phyloP scores from a whole-genome alignment of 2,113 vertebrate species.

The Gadus macrocephalus region DNA sequence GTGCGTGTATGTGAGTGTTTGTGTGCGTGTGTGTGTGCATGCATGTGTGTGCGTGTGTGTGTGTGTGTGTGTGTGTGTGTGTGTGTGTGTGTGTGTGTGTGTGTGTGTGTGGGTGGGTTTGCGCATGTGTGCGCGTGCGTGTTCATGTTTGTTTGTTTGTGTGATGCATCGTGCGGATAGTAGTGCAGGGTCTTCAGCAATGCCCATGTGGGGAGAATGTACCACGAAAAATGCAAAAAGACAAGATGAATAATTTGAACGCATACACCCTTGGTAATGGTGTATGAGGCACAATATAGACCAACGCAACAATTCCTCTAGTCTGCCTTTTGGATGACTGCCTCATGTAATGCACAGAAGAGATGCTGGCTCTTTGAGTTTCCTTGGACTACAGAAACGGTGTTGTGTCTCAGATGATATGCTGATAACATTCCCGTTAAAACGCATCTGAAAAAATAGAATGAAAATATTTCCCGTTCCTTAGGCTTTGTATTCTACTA shows the following conservation, averaged over 20 bases:
- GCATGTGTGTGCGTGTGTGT: constrained; percentile 40
- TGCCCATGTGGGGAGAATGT: constrained; percentile 48
- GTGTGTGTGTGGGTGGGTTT: constrained; percentile 24
- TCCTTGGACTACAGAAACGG: no score
- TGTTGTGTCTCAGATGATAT: not conserved
- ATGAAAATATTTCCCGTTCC: not conserved
- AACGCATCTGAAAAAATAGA: constrained; percentile 79
- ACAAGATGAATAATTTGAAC: no score
- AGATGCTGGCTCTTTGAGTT: constrained; percentile 38
- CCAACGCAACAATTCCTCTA: no score
- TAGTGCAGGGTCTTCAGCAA: constrained; percentile 41
- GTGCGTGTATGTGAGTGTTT: constrained; percentile 1
- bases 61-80: constrained; percentile 23
- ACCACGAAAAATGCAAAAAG: not conserved
- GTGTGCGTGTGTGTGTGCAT: constrained; percentile 21
- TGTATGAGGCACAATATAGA: no score
- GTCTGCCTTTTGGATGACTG: no score
- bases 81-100: constrained; percentile 28
- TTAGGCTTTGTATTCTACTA: constrained; percentile 23
- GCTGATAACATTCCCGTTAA: constrained; percentile 46
- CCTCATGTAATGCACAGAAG: no score
- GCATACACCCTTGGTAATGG: no score
- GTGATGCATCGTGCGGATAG: constrained; percentile 41
- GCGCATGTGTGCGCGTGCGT: constrained; percentile 45
- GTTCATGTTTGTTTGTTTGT: constrained; percentile 1